A percentile compares a stretch with the other conserved stretches of the same genome.
Conservation (phyloP, 2,113 vertebrate species). For the Forbesichthys agassizii region DNA sequence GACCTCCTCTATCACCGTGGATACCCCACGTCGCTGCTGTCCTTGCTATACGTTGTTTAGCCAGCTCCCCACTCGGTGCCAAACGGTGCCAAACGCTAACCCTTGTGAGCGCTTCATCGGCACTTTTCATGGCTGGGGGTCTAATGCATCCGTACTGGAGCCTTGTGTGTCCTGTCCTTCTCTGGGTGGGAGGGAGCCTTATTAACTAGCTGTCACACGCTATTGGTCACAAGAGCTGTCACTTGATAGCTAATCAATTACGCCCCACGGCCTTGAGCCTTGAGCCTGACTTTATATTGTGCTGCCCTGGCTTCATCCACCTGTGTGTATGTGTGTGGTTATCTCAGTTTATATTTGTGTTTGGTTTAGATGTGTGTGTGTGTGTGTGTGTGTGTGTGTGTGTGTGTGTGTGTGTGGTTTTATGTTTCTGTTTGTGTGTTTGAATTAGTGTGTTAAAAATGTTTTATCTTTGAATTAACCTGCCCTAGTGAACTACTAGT, state of each 20-base stretch:
- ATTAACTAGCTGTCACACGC: conserved; percentile 35
- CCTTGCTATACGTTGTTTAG: too few relatives aligned
- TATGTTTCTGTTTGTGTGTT: background rate
- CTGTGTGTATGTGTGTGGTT: conserved; percentile 12
- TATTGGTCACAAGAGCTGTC: conserved; percentile 29
- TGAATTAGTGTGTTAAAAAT: too few relatives aligned
- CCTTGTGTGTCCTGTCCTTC: conserved; percentile 6
- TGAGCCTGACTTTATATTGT: conserved; percentile 17
- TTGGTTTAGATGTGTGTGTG: background rate
- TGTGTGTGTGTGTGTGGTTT: background rate
- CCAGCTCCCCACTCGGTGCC: too few relatives aligned
- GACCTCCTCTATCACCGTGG: too few relatives aligned
- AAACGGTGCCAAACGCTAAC: too few relatives aligned
- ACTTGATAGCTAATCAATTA: conserved; percentile 37
- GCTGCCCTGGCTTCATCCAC: background rate
- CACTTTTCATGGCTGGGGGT: conserved; percentile 3
- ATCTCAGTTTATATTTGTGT: conserved; percentile 27
- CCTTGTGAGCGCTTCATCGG: too few relatives aligned
- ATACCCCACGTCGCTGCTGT: too few relatives aligned
- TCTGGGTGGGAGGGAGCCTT: conserved; percentile 19
- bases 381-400: conserved; percentile 1
- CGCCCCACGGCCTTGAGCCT: background rate
- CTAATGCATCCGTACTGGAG: background rate
- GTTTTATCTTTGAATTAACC: too few relatives aligned
- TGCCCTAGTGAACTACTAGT: too few relatives aligned